Evolutionary conservation across 2,888 invertebrate species (phyloP), one percentile per base, ranked within the genome.

Genomic region (Lasioglossum pauxillum): DNA sequence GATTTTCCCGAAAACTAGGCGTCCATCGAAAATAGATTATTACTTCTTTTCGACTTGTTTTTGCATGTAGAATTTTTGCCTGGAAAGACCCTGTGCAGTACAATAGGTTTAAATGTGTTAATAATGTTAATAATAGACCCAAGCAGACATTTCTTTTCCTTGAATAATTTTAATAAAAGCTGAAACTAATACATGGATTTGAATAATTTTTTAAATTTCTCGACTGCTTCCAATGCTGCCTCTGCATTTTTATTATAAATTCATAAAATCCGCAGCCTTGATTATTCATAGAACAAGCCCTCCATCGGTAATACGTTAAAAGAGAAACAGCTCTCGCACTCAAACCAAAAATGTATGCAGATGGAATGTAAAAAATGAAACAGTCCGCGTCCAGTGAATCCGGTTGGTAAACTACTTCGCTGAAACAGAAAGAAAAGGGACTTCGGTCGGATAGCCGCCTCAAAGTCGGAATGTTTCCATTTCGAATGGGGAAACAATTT

Each of bases 401-500:
- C 78, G 53, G 72, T 53, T 60, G 44, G 75, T 46, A 44, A 60
- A 76, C 74, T 80, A 38, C 64, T 31, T 74, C 82, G 74, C 67
- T 72, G 78, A 80, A 83, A 88, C 76, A 53, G 84, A 69, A 85
- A 84, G 82, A 71, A 80, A 89, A 84, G 75, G 75, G 78, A 83
- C 82, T 82, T 78, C 73, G 53, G 31, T 41, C 31, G 71, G 72
- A 77, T 76, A 86, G 88, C 80, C 84, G 81, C 67, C 80, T 69
- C 83, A 67, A 80, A 83, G 83, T 85, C 88, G 87, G 88, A 90
- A 91, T 92, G 91, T 92, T 93, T 92, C 90, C 89, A 90, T 91
- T 93, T 91, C 90, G 89, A 92, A 93, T 92, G 89, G 91, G 91
- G 92, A 92, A 93, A 93, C 92, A 92, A 94, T 94, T 94, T 93